phyloP scores from a whole-genome alignment of 2,888 invertebrate species.

The Drosophila mimetica region DNA sequence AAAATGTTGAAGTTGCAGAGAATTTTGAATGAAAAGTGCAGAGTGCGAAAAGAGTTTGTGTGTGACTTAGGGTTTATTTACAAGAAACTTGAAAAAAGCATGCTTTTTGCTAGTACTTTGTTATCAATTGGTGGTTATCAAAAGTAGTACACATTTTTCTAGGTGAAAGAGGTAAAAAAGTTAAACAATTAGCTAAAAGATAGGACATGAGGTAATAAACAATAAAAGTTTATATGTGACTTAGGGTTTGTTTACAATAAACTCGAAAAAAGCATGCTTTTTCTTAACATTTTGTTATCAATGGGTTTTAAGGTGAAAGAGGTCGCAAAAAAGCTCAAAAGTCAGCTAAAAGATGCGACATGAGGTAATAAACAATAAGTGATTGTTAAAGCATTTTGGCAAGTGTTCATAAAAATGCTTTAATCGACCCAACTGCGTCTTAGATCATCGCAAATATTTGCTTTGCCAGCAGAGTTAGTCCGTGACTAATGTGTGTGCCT shows the following conservation, averaged over 20 bases:
- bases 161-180: background rate
- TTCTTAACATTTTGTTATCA: background rate
- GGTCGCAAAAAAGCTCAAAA: background rate
- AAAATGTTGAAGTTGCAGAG: constrained; percentile 13
- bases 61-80: background rate
- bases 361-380: constrained; percentile 7
- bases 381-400: background rate
- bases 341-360: constrained; percentile 2
- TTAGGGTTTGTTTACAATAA: background rate
- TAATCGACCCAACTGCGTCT: constrained; percentile 13
- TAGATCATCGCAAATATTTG: constrained; percentile 51
- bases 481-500: constrained; percentile 44
- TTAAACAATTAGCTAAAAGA: too few species aligned
- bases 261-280: background rate
- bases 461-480: constrained; percentile 6
- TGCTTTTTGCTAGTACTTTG: background rate
- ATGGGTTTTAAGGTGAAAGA: too few species aligned
- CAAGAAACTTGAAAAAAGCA: background rate
- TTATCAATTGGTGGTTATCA: background rate
- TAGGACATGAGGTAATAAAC: too few species aligned
- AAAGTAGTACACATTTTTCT: background rate
- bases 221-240: background rate
- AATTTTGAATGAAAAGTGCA: constrained; percentile 1
- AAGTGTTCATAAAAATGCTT: background rate
- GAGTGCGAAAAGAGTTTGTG: constrained; percentile 12